These are phyloP conservation scores for Mus pahari DNA, from an alignment of 2,113 vertebrate species.

Conservation along the genomic window DNA sequence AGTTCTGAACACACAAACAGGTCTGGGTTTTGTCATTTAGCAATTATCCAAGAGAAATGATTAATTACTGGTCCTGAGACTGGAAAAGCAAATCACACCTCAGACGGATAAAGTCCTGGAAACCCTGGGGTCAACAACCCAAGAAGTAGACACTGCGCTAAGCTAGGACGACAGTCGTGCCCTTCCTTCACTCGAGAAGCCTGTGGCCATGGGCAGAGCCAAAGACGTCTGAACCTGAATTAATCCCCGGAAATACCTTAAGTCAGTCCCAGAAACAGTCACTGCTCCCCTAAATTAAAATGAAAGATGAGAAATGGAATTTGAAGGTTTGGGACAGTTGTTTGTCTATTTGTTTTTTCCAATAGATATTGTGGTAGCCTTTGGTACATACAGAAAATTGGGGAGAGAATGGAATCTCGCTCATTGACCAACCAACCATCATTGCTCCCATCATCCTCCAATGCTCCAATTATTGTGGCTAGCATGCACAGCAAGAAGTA, in stretches of 20 bases:
- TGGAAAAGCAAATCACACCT: slow-evolving; percentile 9
- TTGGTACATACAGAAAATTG: slow-evolving; percentile 1
- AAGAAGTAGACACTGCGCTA: slow-evolving; percentile 58
- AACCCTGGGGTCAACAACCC: neutral
- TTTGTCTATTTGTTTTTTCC: neutral
- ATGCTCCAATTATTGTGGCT: slow-evolving; percentile 45
- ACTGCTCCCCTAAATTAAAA: slow-evolving; percentile 61
- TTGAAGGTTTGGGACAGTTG: neutral
- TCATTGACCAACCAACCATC: slow-evolving; percentile 34
- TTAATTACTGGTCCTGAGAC: slow-evolving; percentile 22
- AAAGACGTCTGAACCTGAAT: slow-evolving; percentile 38
- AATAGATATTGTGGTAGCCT: slow-evolving; percentile 22
- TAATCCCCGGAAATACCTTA: slow-evolving; percentile 56
- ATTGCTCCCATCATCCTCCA: slow-evolving; percentile 19
- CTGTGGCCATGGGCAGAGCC: slow-evolving; percentile 13
- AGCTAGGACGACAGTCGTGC: neutral
- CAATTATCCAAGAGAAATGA: slow-evolving; percentile 17
- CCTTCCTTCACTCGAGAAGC: neutral
- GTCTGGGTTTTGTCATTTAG: neutral
- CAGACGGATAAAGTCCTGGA: neutral
- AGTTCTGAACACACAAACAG: neutral
- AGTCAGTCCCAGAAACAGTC: slow-evolving; percentile 23
- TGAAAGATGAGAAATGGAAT: slow-evolving; percentile 46
- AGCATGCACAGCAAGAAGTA: slow-evolving; percentile 18
- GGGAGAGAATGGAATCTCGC: slow-evolving; percentile 45